A percentile compares a stretch with the other conserved stretches of the same genome.
These are phyloP conservation scores for Argyrosomus japonicus DNA, from an alignment of 2,113 vertebrate species.

Conservation along the genomic window DNA sequence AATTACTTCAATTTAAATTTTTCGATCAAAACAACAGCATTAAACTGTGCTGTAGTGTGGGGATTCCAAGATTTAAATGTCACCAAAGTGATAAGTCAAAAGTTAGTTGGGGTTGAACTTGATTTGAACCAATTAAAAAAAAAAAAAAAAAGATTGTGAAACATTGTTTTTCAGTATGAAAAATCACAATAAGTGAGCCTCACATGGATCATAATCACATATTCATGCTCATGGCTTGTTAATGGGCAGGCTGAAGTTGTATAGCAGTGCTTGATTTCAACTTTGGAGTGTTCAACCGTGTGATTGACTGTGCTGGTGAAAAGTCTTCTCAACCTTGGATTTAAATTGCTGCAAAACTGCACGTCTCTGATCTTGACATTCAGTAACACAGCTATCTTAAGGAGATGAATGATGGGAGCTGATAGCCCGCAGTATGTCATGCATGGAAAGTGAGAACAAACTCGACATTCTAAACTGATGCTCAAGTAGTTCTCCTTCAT, in stretches of 20 bases:
- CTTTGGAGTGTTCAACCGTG: neutral
- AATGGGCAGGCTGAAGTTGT: neutral
- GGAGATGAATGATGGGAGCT: neutral
- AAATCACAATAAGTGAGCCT: neutral
- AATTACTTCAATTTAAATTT: constrained; percentile 13
- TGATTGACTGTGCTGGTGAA: neutral
- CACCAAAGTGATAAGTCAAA: constrained; percentile 11
- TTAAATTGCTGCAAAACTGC: neutral
- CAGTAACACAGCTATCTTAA: neutral
- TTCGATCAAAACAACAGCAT: constrained; percentile 8
- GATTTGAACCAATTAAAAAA: neutral
- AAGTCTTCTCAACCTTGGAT: neutral
- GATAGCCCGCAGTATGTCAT: neutral
- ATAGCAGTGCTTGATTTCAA: neutral
- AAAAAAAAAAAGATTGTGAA: neutral
- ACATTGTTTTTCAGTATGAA: neutral
- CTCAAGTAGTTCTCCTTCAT: neutral
- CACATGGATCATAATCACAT: neutral
- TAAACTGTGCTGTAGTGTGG: neutral
- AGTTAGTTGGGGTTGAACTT: constrained; percentile 16
- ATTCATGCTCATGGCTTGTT: neutral
- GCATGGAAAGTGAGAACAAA: neutral
- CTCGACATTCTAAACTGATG: neutral
- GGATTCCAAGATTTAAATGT: constrained; percentile 7
- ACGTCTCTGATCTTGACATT: neutral